Evolutionary conservation across 1,140 invertebrate genomes (phyloP).

Genomic region (Solenopsis fugax): DNA sequence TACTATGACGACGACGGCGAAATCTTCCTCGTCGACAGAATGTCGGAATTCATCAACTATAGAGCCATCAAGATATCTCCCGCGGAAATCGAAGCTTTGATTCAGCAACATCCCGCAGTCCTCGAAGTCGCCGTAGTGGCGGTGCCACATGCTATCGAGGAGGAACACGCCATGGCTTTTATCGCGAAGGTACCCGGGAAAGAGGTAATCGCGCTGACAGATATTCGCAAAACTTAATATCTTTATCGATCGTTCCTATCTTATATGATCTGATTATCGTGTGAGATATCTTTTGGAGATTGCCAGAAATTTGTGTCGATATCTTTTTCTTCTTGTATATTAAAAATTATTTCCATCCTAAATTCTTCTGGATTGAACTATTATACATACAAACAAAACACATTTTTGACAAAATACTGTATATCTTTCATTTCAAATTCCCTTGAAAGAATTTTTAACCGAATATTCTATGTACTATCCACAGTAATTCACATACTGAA

Average conservation of each 20-base stretch:
- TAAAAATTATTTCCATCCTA: neutral
- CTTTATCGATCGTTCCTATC: neutral
- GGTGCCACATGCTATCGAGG: conserved; percentile 87
- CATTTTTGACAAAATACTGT: neutral
- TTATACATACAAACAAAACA: neutral
- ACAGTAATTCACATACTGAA: neutral
- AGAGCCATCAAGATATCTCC: conserved; percentile 73
- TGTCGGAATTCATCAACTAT: conserved; percentile 88
- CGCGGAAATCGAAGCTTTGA: conserved; percentile 88
- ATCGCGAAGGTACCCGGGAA: conserved; percentile 82
- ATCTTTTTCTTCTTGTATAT: neutral
- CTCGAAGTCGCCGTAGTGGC: conserved; percentile 90
- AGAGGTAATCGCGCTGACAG: conserved; percentile 73
- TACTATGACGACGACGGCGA: conserved; percentile 85
- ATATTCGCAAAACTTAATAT: conserved; percentile 33
- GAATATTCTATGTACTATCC: neutral
- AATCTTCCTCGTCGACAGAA: conserved; percentile 87
- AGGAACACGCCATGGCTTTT: conserved; percentile 90
- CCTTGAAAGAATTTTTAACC: neutral
- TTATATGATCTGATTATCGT: neutral
- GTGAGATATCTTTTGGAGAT: neutral
- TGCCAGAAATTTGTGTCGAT: neutral
- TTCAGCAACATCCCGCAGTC: conserved; percentile 89
- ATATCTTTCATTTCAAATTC: neutral
- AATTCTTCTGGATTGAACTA: neutral